Percentiles rank a stretch among this genome's conserved stretches.
phyloP scores from a whole-genome alignment of 2,888 invertebrate species.

The Tetranychus piercei region DNA sequence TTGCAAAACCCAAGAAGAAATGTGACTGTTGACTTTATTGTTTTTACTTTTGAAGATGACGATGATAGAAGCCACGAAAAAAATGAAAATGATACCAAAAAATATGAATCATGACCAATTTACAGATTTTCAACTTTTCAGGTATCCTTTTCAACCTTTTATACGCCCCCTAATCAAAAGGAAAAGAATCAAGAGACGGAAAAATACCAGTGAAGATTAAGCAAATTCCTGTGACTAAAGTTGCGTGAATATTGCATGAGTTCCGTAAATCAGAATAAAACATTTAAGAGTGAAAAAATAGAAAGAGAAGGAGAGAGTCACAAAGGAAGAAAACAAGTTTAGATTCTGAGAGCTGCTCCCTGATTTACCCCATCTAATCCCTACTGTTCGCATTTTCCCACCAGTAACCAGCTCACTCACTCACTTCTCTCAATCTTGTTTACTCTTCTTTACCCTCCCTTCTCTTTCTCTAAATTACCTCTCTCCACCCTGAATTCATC shows the following conservation, averaged over 20 bases:
- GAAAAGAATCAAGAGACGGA: neutral
- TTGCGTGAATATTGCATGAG: constrained; percentile 1
- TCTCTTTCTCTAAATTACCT: neutral
- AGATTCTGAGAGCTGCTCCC: neutral
- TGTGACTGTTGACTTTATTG: too few relatives aligned
- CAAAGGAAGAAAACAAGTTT: neutral
- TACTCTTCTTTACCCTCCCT: neutral
- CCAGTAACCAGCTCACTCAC: neutral
- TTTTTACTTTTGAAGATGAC: too few relatives aligned
- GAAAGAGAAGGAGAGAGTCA: neutral
- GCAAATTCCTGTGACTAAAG: neutral
- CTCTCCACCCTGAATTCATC: constrained; percentile 1
- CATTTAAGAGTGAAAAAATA: neutral
- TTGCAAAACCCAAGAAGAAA: too few relatives aligned
- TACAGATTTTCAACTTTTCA: too few relatives aligned
- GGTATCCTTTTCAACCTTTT: too few relatives aligned
- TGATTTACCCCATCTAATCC: neutral
- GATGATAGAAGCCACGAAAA: too few relatives aligned
- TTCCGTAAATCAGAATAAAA: neutral
- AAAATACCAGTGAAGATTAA: neutral
- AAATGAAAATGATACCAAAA: too few relatives aligned
- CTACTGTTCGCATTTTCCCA: neutral
- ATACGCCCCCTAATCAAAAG: neutral
- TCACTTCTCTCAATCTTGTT: neutral
- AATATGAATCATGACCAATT: too few relatives aligned